phyloP scores from a whole-genome alignment of 2,797 vertebrate species.

The Enteromius trimaculatus region DNA sequence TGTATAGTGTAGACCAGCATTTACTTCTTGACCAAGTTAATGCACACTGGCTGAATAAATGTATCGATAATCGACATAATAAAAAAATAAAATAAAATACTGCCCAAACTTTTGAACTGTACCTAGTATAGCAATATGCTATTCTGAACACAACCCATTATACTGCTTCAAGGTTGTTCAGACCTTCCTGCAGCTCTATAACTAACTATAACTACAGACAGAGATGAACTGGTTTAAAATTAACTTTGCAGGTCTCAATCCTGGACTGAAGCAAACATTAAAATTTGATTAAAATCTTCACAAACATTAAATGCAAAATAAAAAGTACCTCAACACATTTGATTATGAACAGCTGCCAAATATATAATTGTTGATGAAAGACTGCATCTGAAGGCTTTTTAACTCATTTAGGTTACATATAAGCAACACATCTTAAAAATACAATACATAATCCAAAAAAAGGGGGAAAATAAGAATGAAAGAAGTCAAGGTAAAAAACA shows the following conservation, averaged over 20 bases:
- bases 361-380: conserved; percentile 71
- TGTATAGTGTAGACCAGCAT: not conserved
- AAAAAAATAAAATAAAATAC: not conserved
- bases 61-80: not conserved
- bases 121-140: not conserved
- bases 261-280: not conserved
- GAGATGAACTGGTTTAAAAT: not conserved
- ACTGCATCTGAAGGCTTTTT: conserved; percentile 71
- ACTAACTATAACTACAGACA: not conserved
- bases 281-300: not conserved
- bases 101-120: not conserved
- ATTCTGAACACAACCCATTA: not conserved
- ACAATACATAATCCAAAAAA: conserved; percentile 65
- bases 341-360: conserved; percentile 80
- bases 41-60: not conserved
- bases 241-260: not conserved
- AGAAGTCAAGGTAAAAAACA: conserved; percentile 46
- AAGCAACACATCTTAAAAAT: conserved; percentile 73
- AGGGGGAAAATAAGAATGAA: conserved; percentile 57
- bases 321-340: conserved; percentile 69
- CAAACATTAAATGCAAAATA: conserved; percentile 1
- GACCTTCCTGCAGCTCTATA: not conserved
- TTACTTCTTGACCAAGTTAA: not conserved
- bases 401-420: conserved; percentile 68
- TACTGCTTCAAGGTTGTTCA: not conserved